Percentiles rank a stretch among this genome's conserved stretches.
Conservation (phyloP, 2,797 vertebrate genomes). For the Sparus aurata region DNA sequence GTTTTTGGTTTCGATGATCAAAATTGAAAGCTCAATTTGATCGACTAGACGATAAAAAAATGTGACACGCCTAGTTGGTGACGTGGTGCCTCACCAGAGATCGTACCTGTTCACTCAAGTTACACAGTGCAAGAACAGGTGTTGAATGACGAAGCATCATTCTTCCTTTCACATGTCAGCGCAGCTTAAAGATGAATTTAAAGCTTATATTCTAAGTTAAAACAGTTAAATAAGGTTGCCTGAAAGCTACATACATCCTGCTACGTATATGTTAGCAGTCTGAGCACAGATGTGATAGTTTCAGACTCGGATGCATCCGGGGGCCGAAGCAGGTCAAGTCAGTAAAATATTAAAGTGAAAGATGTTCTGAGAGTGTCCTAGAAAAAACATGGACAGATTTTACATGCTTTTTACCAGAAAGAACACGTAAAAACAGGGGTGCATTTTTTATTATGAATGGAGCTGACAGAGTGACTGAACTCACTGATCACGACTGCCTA, state of each 20-base stretch:
- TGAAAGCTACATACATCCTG: background rate
- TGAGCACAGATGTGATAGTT: background rate
- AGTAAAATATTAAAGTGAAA: slow-evolving; percentile 17
- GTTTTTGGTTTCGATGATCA: too few species aligned
- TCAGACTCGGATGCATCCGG: background rate
- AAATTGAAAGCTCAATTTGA: too few species aligned
- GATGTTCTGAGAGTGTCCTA: slow-evolving; percentile 5
- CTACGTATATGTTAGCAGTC: background rate
- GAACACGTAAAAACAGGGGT: background rate
- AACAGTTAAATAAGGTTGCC: too few species aligned
- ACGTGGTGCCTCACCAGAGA: too few species aligned
- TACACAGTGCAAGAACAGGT: too few species aligned
- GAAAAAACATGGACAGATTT: background rate
- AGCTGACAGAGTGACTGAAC: background rate
- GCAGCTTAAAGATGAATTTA: too few species aligned
- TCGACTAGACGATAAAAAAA: too few species aligned
- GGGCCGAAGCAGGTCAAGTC: slow-evolving; percentile 15
- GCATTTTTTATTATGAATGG: background rate
- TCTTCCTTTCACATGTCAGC: too few species aligned
- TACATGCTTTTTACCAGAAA: background rate
- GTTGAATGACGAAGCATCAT: too few species aligned
- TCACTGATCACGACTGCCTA: background rate
- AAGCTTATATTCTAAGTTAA: too few species aligned
- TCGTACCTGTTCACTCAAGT: too few species aligned
- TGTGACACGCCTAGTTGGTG: too few species aligned